phyloP scores from a whole-genome alignment of 1,140 invertebrate genomes.

The Oryzaephilus surinamensis region DNA sequence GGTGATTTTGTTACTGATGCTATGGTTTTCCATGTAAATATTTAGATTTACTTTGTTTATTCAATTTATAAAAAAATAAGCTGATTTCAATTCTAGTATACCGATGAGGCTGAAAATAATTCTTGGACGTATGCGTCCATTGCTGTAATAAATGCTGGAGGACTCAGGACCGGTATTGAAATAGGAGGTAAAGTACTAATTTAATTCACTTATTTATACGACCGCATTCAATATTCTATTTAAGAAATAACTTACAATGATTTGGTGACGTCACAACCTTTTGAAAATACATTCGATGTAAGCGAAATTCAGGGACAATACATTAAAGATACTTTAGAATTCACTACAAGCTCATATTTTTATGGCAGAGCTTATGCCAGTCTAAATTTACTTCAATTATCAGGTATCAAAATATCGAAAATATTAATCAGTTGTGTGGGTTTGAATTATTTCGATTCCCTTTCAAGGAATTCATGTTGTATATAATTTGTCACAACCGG shows the following conservation, averaged over 20 bases:
- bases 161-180: constrained; percentile 49
- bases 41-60: constrained; percentile 11
- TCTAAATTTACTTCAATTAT: constrained; percentile 37
- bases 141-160: constrained; percentile 58
- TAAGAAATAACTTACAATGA: constrained; percentile 42
- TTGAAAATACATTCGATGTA: constrained; percentile 44
- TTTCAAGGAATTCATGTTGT: constrained; percentile 36
- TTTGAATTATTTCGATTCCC: neutral
- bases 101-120: constrained; percentile 28
- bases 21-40: constrained; percentile 47
- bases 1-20: constrained; percentile 66
- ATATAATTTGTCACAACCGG: constrained; percentile 42
- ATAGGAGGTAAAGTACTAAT: constrained; percentile 36
- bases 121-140: constrained; percentile 59
- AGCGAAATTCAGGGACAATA: constrained; percentile 41
- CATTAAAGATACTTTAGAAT: constrained; percentile 41
- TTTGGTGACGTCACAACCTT: constrained; percentile 42
- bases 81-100: constrained; percentile 28
- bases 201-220: constrained; percentile 1
- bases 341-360: constrained; percentile 22
- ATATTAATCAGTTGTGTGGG: neutral
- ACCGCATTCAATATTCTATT: constrained; percentile 4
- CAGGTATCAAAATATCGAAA: constrained; percentile 36
- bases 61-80: neutral
- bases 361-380: constrained; percentile 36